Conservation (phyloP, 1,140 invertebrate species). For the Dinoponera quadriceps region DNA sequence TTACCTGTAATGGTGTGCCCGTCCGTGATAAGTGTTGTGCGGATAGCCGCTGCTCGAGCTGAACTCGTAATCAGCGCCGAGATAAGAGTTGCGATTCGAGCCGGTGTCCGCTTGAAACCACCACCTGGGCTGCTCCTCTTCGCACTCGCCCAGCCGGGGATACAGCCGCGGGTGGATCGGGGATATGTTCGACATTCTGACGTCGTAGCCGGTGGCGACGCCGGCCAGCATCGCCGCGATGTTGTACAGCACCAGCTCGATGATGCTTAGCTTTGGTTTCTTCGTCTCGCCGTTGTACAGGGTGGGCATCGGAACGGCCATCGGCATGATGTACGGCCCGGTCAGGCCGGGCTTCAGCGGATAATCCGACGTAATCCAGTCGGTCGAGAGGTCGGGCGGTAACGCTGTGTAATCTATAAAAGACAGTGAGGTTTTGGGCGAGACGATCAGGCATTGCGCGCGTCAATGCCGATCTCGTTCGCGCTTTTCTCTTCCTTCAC, state of each 20-base stretch:
- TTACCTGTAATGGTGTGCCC: constrained; percentile 90
- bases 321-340: constrained; percentile 83
- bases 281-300: constrained; percentile 90
- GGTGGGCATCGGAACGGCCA: constrained; percentile 91
- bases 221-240: constrained; percentile 95
- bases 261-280: constrained; percentile 90
- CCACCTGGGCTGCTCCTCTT: constrained; percentile 80
- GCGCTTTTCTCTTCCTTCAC: background rate
- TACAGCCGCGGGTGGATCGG: constrained; percentile 93
- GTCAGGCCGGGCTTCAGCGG: constrained; percentile 84
- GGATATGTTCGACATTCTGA: constrained; percentile 94
- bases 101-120: constrained; percentile 81
- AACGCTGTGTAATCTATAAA: constrained; percentile 83
- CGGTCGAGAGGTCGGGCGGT: constrained; percentile 75
- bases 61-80: constrained; percentile 87
- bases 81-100: constrained; percentile 82
- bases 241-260: constrained; percentile 95
- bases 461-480: constrained; percentile 17
- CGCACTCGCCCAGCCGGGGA: constrained; percentile 82
- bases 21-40: constrained; percentile 97
- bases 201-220: constrained; percentile 95
- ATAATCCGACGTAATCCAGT: constrained; percentile 86
- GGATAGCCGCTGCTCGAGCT: constrained; percentile 88
- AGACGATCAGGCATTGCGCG: background rate
- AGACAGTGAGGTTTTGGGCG: constrained; percentile 65